A percentile compares a stretch with the other conserved stretches of the same genome.
phyloP scores from a whole-genome alignment of 2,888 invertebrate genomes.

The Lampropteryx suffumata region DNA sequence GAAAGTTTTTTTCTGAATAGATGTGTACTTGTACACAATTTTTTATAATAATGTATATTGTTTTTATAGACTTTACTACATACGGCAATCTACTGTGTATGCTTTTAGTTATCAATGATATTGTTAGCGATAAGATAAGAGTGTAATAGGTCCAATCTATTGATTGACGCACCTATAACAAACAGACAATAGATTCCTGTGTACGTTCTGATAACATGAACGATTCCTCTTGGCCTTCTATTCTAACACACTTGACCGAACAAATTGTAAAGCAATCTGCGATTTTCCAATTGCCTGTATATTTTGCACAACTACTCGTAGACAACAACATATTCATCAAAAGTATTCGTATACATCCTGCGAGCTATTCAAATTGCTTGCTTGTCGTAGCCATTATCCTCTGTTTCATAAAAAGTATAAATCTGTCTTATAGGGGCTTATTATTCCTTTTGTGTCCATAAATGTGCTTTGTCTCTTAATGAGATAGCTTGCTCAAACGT shows the following conservation, averaged over 20 bases:
- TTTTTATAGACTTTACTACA: constrained; percentile 2
- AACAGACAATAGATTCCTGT: constrained; percentile 38
- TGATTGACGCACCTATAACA: constrained; percentile 24
- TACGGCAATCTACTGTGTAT: background rate
- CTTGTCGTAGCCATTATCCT: constrained; percentile 44
- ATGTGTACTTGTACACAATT: no score
- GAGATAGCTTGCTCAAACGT: constrained; percentile 38
- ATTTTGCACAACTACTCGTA: background rate
- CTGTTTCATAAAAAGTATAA: constrained; percentile 49
- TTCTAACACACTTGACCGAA: background rate
- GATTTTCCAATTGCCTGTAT: background rate
- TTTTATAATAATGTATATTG: constrained; percentile 6
- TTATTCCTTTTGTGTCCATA: constrained; percentile 55
- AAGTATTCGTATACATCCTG: constrained; percentile 42
- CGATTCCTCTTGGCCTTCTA: constrained; percentile 3
- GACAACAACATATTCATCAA: constrained; percentile 20
- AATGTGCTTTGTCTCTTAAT: constrained; percentile 49
- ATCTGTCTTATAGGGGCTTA: constrained; percentile 56
- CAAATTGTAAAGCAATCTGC: background rate
- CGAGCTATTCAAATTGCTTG: constrained; percentile 47
- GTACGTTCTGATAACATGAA: constrained; percentile 4
- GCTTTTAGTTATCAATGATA: constrained; percentile 23
- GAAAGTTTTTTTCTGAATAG: no score
- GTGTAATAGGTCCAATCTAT: constrained; percentile 19
- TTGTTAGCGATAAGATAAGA: constrained; percentile 41